Evolutionary conservation across 2,113 vertebrate species (phyloP), one percentile per base, ranked within the genome.

Genomic region (Myotis lucifugus): DNA sequence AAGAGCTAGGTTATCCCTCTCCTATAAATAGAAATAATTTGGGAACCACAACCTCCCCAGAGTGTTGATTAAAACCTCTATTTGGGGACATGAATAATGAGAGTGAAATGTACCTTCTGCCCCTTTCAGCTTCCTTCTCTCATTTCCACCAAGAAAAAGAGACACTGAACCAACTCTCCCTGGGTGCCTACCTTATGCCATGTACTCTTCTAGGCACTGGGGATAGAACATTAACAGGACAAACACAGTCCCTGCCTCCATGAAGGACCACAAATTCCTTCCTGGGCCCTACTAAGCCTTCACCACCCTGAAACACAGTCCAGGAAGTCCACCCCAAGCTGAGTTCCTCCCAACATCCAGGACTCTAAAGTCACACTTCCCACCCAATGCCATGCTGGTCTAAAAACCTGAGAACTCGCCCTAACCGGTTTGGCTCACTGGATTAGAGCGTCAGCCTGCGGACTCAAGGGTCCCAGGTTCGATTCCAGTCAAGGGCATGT

Each of bases 21-120:
- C 18, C 66, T 64, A 81, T n/a, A 92, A 93, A 95, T 72, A 73
- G 83, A 37, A 85, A 25, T 40, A 76, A 54, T 46, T 76, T 93
- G 48, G 56, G 34, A 91, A 59, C 73, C 89, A 91, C 21, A 37
- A 37, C 46, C 12, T 74, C 70, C 56, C 64, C n/a, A 34, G 86
- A 74, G 66, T 69, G 29, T 67, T 50, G 81, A 92, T 25, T 37
- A 14, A 94, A 91, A 46, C 50, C 69, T 95, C 69, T 90, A 74
- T 85, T 89, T 81, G 14, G 27, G 29, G 13, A 79, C 40, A 46
- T 27, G 19, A 54, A 17, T 66, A 54, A 40, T 40, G 61, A 72
- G 7, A 91, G 19, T 48, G 72, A 42, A 89, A 79, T 69, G 87
- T 59, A 64, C 18, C 46, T 82, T 32, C n/a, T 66, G 18, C 34